Evolutionary conservation across 2,113 vertebrate genomes (phyloP).

Genomic region (Bettongia penicillata): DNA sequence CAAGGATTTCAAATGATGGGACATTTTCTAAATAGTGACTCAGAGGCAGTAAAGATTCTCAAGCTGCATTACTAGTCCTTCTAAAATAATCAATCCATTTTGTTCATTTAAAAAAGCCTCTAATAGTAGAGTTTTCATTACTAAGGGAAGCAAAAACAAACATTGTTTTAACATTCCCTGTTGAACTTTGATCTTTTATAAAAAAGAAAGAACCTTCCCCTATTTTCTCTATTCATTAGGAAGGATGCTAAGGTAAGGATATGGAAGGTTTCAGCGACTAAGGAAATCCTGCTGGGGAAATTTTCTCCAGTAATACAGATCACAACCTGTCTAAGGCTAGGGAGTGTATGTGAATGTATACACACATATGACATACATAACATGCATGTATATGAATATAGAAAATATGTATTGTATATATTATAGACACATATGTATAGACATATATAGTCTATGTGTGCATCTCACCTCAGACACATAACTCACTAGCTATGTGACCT

Average conservation of each 20-base stretch:
- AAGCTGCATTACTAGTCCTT: not conserved
- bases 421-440: no score
- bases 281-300: not conserved
- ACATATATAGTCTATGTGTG: no score
- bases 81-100: constrained; percentile 5
- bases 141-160: not conserved
- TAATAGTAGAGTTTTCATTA: constrained; percentile 5
- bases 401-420: no score
- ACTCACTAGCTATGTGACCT: no score
- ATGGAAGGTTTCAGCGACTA: not conserved
- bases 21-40: not conserved
- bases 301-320: not conserved
- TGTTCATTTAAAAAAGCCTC: not conserved
- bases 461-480: no score
- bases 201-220: not conserved
- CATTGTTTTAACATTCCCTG: not conserved
- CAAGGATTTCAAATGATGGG: not conserved
- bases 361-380: no score
- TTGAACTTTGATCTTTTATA: constrained; percentile 4
- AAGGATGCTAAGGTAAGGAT: not conserved
- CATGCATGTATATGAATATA: no score
- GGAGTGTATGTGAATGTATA: no score
- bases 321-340: not conserved
- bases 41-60: not conserved
- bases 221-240: not conserved